Base-by-base conservation (phyloP, 2,888 invertebrate species). In the Cryptus viduatorius region DNA sequence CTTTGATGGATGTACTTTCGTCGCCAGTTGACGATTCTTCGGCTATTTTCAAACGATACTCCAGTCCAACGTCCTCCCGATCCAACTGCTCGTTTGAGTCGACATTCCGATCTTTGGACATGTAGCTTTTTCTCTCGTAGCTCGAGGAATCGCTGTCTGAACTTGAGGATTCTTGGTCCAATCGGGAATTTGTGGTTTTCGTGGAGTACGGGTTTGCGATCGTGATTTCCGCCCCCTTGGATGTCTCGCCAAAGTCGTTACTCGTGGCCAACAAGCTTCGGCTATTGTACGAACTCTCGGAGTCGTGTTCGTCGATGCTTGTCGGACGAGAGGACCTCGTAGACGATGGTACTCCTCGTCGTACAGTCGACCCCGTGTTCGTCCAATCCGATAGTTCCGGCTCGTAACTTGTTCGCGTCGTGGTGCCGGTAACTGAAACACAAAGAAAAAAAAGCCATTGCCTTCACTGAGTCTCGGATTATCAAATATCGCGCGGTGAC, bases 341-440 rank as follows among this genome's bases (percentile, higher is more conserved):
- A 8, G 65, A 56, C 67, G 82, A 53, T 50, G 76, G 48, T 53
- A 53, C 81, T 53, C 61, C 65, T 83, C 61, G 72, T 61, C 77
- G 79, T 53, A 50, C 44, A 46, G 48, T 80, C 67, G 82, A 72
- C 61, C 65, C 87, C 82, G 85, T 59, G 67, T 82, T 83, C 76
- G 65, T 84, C 90, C 88, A 87, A 69, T 82, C 82, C 71, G 89
- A 83, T 53, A 87, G 85, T 79, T 84, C 82, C 48, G 87, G 75
- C 77, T 86, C 88, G 67, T 89, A 80, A 61, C 87, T 86, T 85
- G 86, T 83, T 71, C 89, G 89, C 86, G 87, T 87, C 71, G 90
- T 89, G 82, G 89, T 86, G 88, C 90, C 90, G 88, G 89, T 88
- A 86, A 90, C 92, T 92, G 87, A 31, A 92, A 91, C 88, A 89